phyloP scores from a whole-genome alignment of 2,113 vertebrate species.

The Scopus umbretta region DNA sequence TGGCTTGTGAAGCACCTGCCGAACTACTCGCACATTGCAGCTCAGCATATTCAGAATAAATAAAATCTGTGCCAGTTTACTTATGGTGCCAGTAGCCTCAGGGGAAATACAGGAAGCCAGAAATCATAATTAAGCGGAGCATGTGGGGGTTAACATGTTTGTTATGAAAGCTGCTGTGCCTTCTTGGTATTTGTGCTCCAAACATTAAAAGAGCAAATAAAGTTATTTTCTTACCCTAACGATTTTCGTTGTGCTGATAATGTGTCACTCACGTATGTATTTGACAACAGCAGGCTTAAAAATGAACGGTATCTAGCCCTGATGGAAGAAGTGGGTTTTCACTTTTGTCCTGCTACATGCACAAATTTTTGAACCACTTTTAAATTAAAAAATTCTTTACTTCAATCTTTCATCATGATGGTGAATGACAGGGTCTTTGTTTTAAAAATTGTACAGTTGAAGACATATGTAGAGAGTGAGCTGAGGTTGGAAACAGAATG shows the following conservation, averaged over 20 bases:
- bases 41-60: background rate
- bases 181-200: slow-evolving; percentile 1
- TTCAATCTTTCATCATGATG: background rate
- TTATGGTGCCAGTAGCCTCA: background rate
- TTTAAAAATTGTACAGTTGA: background rate
- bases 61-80: slow-evolving; percentile 1
- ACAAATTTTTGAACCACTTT: background rate
- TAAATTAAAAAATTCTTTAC: background rate
- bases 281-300: background rate
- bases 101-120: slow-evolving; percentile 27
- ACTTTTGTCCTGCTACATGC: background rate
- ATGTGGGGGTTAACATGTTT: slow-evolving; percentile 33
- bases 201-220: background rate
- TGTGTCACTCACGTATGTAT: accelerated
- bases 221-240: background rate
- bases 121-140: slow-evolving; percentile 37
- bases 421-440: background rate
- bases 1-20: background rate
- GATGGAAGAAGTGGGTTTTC: background rate
- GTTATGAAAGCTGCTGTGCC: slow-evolving; percentile 23
- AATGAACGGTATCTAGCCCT: background rate
- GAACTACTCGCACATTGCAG: background rate
- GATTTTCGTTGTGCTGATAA: background rate
- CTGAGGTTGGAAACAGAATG: background rate
- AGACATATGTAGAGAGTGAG: background rate